These are phyloP conservation scores for Drosophila pseudotalamancana DNA, from an alignment of 2,888 invertebrate species.

Conservation along the genomic window DNA sequence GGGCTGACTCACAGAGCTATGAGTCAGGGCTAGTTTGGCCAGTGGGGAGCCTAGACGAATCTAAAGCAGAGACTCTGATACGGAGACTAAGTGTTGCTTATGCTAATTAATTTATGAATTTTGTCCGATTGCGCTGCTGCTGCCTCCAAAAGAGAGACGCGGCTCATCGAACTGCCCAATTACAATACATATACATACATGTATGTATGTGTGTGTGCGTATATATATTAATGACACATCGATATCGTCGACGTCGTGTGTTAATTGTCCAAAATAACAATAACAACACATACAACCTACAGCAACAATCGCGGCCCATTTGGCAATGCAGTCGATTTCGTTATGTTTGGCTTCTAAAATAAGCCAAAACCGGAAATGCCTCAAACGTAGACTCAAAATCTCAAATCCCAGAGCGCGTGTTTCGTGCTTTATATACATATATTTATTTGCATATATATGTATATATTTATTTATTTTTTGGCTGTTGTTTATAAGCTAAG, in stretches of 20 bases:
- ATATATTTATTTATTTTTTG: not conserved
- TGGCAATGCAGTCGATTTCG: constrained; percentile 44
- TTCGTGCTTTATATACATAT: not conserved
- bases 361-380: constrained; percentile 65
- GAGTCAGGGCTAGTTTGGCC: constrained; percentile 59
- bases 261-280: constrained; percentile 51
- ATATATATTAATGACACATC: constrained; percentile 73
- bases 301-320: constrained; percentile 2
- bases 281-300: constrained; percentile 17
- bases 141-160: not conserved
- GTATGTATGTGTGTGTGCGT: constrained; percentile 21
- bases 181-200: constrained; percentile 10
- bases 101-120: constrained; percentile 72
- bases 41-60: constrained; percentile 61
- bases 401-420: constrained; percentile 15
- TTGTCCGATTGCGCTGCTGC: constrained; percentile 24
- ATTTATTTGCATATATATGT: not conserved
- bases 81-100: constrained; percentile 53
- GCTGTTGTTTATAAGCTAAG: constrained; percentile 19
- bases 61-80: constrained; percentile 30
- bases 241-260: constrained; percentile 9
- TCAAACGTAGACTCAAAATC: constrained; percentile 35
- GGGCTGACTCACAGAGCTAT: constrained; percentile 36
- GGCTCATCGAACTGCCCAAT: constrained; percentile 46
- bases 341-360: constrained; percentile 18